Evolutionary conservation across 2,888 invertebrate species (phyloP).

Genomic region (Platynereis dumerilii): DNA sequence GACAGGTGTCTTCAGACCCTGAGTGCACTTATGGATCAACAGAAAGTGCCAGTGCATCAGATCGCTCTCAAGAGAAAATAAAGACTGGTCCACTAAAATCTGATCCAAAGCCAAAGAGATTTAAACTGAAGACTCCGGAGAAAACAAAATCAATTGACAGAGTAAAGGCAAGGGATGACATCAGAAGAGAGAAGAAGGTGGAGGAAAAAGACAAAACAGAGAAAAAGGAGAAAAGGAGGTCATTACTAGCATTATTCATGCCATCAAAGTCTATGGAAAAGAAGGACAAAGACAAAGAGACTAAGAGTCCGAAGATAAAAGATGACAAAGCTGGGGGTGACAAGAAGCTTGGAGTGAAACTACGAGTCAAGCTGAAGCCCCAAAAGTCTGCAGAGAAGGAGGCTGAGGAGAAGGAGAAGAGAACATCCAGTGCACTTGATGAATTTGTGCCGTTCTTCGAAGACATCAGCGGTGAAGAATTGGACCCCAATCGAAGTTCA

Average conservation of each 20-base stretch:
- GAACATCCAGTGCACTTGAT: slow-evolving; percentile 6
- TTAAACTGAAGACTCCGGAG: not conserved
- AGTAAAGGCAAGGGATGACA: slow-evolving; percentile 4
- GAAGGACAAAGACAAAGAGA: slow-evolving; percentile 38
- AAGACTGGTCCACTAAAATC: not conserved
- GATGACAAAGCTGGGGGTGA: slow-evolving; percentile 29
- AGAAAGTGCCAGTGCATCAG: slow-evolving; percentile 15
- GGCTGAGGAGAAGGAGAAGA: slow-evolving; percentile 29
- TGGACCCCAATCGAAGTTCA: slow-evolving; percentile 11
- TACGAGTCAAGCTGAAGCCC: slow-evolving; percentile 22
- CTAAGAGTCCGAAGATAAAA: slow-evolving; percentile 44
- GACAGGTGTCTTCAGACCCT: slow-evolving; percentile 4
- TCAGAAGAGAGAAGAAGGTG: slow-evolving; percentile 39
- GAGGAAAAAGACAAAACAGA: slow-evolving; percentile 40
- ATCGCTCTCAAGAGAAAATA: slow-evolving; percentile 7
- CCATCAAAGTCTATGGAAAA: slow-evolving; percentile 49
- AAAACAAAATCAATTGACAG: not conserved
- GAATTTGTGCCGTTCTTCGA: slow-evolving; percentile 24
- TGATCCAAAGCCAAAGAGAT: slow-evolving; percentile 7
- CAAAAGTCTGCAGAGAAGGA: slow-evolving; percentile 48
- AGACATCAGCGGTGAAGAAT: slow-evolving; percentile 15
- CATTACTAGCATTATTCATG: slow-evolving; percentile 45
- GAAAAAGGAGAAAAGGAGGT: slow-evolving; percentile 53
- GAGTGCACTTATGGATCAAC: slow-evolving; percentile 1
- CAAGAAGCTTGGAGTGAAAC: slow-evolving; percentile 26